These are phyloP conservation scores for Cynopterus brachyotis DNA, from an alignment of 2,113 vertebrate genomes.

Conservation along the genomic window DNA sequence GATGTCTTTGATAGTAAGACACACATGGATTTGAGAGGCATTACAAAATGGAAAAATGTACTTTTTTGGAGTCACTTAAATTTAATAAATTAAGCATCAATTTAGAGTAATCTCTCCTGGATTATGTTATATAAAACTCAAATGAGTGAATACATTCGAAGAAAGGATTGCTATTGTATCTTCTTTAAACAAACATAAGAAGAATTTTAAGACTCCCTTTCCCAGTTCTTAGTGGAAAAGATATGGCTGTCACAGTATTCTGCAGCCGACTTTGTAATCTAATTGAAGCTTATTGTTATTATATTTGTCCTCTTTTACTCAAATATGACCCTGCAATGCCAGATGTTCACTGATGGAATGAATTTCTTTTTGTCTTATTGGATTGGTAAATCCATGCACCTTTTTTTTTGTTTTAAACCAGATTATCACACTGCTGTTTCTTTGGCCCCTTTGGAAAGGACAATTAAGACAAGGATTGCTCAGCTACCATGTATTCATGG, in stretches of 20 bases:
- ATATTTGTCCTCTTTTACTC: neutral
- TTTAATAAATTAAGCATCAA: neutral
- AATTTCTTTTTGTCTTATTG: conserved; percentile 25
- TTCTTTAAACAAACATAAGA: neutral
- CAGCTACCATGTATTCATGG: neutral
- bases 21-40: neutral
- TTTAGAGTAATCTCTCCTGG: neutral
- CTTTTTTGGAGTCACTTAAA: neutral
- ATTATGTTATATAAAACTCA: neutral
- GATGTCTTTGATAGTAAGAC: neutral
- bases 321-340: neutral
- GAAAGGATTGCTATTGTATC: neutral
- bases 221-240: neutral
- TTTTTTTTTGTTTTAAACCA: neutral
- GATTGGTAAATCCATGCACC: neutral
- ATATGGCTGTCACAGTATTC: neutral
- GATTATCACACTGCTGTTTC: neutral
- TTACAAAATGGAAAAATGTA: neutral
- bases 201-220: conserved; percentile 21
- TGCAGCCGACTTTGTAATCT: conserved; percentile 13
- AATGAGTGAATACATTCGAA: neutral
- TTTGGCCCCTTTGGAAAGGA: neutral
- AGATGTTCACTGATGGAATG: neutral
- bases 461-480: neutral
- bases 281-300: conserved; percentile 42